Evolutionary conservation across 2,113 vertebrate species (phyloP).

Genomic region (Hemiscyllium ocellatum): DNA sequence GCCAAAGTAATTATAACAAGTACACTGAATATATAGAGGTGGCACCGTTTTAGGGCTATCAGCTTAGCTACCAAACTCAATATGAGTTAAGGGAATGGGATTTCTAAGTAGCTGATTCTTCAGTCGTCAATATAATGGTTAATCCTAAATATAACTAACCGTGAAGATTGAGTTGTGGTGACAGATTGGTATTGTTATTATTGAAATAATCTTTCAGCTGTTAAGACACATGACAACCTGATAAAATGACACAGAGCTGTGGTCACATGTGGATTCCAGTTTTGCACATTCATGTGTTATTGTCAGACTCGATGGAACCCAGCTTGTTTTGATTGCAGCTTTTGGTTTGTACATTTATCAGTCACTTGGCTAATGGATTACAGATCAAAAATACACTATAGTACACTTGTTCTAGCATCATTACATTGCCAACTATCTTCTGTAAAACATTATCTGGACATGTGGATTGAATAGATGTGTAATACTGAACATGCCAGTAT

Average conservation of each 20-base stretch:
- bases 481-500: slow-evolving; percentile 1
- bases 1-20: not conserved
- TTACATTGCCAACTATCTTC: slow-evolving; percentile 7
- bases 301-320: not conserved
- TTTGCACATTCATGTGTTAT: not conserved
- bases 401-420: not conserved
- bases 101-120: not conserved
- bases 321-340: not conserved
- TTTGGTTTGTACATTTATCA: slow-evolving; percentile 9
- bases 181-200: not conserved
- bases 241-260: not conserved
- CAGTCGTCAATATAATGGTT: not conserved
- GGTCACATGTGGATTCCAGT: slow-evolving; percentile 20
- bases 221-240: not conserved
- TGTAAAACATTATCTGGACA: slow-evolving; percentile 23
- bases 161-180: not conserved
- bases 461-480: not conserved
- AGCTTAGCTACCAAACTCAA: not conserved
- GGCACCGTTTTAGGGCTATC: not conserved
- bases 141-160: not conserved
- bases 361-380: not conserved
- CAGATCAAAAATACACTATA: slow-evolving; percentile 13
- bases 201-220: not conserved
- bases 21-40: not conserved
- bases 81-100: not conserved